Evolutionary conservation across 2,888 invertebrate genomes (phyloP).

Genomic region (Urechis unicinctus): DNA sequence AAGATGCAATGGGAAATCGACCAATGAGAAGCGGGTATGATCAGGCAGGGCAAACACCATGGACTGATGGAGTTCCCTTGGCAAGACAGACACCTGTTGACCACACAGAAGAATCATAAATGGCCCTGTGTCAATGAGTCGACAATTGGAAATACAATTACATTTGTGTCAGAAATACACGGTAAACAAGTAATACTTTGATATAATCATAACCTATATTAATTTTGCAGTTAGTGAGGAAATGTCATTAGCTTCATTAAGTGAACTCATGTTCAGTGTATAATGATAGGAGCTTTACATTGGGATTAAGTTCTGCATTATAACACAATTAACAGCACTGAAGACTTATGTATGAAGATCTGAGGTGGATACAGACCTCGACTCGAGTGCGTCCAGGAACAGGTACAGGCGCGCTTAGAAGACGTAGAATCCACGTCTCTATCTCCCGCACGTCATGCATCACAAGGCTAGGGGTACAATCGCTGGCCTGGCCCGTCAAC

Average conservation of each 20-base stretch:
- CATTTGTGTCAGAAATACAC: too few species aligned
- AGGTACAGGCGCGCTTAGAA: conserved; percentile 94
- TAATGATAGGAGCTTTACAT: too few species aligned
- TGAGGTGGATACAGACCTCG: conserved; percentile 50
- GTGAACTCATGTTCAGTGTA: too few species aligned
- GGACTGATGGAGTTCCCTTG: conserved; percentile 68
- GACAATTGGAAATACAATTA: background rate
- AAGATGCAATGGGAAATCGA: conserved; percentile 96
- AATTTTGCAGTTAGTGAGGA: too few species aligned
- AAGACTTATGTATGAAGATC: background rate
- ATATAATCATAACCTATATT: too few species aligned
- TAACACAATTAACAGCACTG: background rate
- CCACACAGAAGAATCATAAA: background rate
- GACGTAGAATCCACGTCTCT: conserved; percentile 95
- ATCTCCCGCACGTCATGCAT: conserved; percentile 95
- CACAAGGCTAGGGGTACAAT: conserved; percentile 56
- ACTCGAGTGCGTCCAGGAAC: conserved; percentile 92
- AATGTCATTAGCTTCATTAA: too few species aligned
- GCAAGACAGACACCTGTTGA: conserved; percentile 71
- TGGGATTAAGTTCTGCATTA: background rate
- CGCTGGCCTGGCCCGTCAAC: conserved; percentile 59
- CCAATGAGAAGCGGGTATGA: conserved; percentile 91
- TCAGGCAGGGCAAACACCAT: conserved; percentile 74
- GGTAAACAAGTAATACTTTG: too few species aligned
- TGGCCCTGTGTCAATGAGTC: background rate